These are phyloP conservation scores for Neodiprion pinetum DNA, from an alignment of 1,140 invertebrate genomes.

Conservation along the genomic window DNA sequence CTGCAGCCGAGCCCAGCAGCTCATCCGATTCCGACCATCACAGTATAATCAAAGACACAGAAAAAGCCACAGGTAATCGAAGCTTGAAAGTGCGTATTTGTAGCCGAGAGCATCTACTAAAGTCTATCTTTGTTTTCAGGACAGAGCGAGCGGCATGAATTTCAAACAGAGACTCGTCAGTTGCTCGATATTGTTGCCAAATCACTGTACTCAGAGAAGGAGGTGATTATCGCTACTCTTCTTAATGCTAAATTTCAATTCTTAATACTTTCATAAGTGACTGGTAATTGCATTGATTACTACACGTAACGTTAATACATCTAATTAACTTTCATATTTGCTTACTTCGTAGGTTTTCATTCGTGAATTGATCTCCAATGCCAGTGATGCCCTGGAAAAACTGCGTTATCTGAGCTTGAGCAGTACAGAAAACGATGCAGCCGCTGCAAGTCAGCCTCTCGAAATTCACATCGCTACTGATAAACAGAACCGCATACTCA, in stretches of 20 bases:
- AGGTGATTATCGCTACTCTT: constrained; percentile 65
- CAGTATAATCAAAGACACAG: constrained; percentile 63
- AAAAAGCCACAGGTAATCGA: constrained; percentile 65
- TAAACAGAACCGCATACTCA: constrained; percentile 84
- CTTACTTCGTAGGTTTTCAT: constrained; percentile 81
- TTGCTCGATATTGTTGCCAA: constrained; percentile 96
- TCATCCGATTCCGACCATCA: constrained; percentile 52
- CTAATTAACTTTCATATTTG: constrained; percentile 10
- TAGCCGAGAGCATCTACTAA: too few relatives aligned
- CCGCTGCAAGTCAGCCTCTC: constrained; percentile 66
- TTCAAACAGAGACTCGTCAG: constrained; percentile 96
- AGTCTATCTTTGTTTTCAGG: constrained; percentile 40
- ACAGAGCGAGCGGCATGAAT: constrained; percentile 74
- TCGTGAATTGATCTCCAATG: constrained; percentile 94
- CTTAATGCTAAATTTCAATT: constrained; percentile 3
- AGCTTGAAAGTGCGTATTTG: constrained; percentile 20
- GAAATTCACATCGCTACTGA: constrained; percentile 93
- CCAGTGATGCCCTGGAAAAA: constrained; percentile 96
- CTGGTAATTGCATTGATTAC: constrained; percentile 15
- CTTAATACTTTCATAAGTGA: constrained; percentile 9
- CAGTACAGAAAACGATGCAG: constrained; percentile 55
- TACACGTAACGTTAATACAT: constrained; percentile 8
- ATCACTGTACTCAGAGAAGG: constrained; percentile 97
- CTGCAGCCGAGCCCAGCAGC: constrained; percentile 38
- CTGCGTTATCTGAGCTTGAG: constrained; percentile 78